phyloP scores from a whole-genome alignment of 2,797 vertebrate genomes.

The Peromyscus attwateri region DNA sequence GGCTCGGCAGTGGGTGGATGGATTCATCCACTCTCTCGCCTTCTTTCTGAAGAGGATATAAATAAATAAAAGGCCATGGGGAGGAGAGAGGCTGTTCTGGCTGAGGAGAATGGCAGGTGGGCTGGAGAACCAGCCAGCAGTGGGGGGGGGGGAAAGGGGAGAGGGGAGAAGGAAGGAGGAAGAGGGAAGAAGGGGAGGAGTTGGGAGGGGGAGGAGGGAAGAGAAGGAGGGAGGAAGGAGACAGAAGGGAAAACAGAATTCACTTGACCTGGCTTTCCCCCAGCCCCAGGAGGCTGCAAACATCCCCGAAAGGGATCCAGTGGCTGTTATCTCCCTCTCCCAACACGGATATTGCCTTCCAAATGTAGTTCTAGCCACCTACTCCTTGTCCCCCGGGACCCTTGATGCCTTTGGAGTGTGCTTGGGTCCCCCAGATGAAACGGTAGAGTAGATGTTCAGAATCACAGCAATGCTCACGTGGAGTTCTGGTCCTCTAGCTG shows the following conservation, averaged over 20 bases:
- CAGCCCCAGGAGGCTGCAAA: not conserved
- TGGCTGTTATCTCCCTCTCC: not conserved
- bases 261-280: rapidly evolving
- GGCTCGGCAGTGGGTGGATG: constrained; percentile 77
- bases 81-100: not conserved
- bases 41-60: constrained; percentile 67
- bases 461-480: rapidly evolving
- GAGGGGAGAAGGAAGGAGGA: not conserved
- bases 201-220: rapidly evolving
- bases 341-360: not conserved
- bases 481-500: not conserved
- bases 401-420: not conserved
- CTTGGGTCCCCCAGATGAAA: not conserved
- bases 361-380: not conserved
- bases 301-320: not conserved
- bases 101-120: constrained; percentile 11
- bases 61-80: constrained; percentile 55
- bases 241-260: not conserved
- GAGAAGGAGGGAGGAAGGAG: not conserved
- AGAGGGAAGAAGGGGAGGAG: not conserved
- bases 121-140: not conserved
- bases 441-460: not conserved
- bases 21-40: constrained; percentile 76
- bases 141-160: not conserved
- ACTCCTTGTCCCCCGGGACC: not conserved